Base-by-base conservation (phyloP, 2,113 vertebrate genomes). In the Pseudorhombus dupliciocellatus region DNA sequence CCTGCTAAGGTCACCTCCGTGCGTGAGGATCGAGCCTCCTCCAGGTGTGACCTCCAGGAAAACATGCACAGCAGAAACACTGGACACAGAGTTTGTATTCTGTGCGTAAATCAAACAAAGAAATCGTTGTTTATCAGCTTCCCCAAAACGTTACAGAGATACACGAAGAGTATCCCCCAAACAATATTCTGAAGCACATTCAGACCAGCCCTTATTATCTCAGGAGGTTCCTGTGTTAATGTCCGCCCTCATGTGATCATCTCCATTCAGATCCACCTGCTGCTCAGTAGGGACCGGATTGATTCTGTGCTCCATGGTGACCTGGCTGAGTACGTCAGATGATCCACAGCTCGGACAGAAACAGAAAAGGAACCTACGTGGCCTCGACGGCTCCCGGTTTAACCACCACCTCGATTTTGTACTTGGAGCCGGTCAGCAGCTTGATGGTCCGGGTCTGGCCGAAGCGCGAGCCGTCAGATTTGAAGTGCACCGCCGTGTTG, bases 401-500 rank as follows among this genome's bases (percentile, higher is more conserved):
- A 0, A 98, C 83, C n/a, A 95, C 91, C 89, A 99, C 94, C 56
- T 97, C 95, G 70, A 98, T 93, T 73, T 94, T 95, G 91, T 99
- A 99, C 54, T 98, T 98, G 67, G 97, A 96, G 14, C 97, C 97
- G 0, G 97, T 99, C 51, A 99, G 92, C 87, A 99, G 92, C 85
- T 99, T 98, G 88, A 98, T 99, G 78, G 97, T 99, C 66, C 97
- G 93, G 80, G 95, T 98, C 93, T 97, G 97, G 8, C 96, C 97
- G 79, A 99, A 99, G 58, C 97, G 90, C 62, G 97, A 94, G 16
- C 97, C 97, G 78, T 98, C 97, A 66, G 97, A 95, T 79, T 98
- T 98, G 93, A 95, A 99, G 81, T 93, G 95, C 24, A 99, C 97
- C 5, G 96, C 93, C 7, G 94, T 95, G 81, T 97, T 95, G 84